Evolutionary conservation across 2,113 vertebrate genomes (phyloP).

Genomic region (Microcebus griseorufus): DNA sequence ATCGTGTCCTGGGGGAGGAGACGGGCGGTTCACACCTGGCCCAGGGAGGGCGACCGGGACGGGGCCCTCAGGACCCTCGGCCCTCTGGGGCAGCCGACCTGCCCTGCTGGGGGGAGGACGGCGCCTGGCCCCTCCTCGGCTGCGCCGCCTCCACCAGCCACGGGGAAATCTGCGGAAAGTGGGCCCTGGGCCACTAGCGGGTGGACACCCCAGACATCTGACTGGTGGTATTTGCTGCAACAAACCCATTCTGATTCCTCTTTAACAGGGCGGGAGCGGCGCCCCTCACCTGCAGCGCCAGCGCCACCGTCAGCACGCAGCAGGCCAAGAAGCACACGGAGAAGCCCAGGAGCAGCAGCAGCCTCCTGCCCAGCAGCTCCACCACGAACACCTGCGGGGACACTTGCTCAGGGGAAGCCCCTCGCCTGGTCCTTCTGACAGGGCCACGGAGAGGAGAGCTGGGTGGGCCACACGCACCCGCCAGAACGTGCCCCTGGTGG

Average conservation of each 20-base stretch:
- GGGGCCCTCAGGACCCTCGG: not conserved
- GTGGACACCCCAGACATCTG: not conserved
- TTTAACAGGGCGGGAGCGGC: not conserved
- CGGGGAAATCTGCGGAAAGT: too few relatives aligned
- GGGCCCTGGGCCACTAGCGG: not conserved
- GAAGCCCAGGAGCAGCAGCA: slow-evolving; percentile 92
- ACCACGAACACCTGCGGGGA: slow-evolving; percentile 91
- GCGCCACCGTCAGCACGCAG: slow-evolving; percentile 87
- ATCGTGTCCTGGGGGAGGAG: slow-evolving; percentile 65
- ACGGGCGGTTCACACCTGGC: not conserved
- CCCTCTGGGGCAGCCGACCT: too few relatives aligned
- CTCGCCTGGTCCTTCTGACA: not conserved
- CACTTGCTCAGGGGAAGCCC: rapidly evolving
- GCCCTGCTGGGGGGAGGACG: not conserved
- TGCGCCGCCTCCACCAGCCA: rapidly evolving
- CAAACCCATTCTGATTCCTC: too few relatives aligned
- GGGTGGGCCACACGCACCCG: not conserved
- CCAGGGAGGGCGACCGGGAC: rapidly evolving
- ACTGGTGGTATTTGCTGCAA: rapidly evolving
- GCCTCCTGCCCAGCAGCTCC: slow-evolving; percentile 89
- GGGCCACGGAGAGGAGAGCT: not conserved
- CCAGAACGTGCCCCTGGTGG: not conserved
- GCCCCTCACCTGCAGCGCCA: slow-evolving; percentile 90
- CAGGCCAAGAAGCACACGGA: slow-evolving; percentile 88
- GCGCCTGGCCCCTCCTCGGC: not conserved